A percentile compares a stretch with the other conserved stretches of the same genome.
These are phyloP conservation scores for Quadroppia sp. DNA, from an alignment of 2,888 invertebrate genomes.

Conservation along the genomic window DNA sequence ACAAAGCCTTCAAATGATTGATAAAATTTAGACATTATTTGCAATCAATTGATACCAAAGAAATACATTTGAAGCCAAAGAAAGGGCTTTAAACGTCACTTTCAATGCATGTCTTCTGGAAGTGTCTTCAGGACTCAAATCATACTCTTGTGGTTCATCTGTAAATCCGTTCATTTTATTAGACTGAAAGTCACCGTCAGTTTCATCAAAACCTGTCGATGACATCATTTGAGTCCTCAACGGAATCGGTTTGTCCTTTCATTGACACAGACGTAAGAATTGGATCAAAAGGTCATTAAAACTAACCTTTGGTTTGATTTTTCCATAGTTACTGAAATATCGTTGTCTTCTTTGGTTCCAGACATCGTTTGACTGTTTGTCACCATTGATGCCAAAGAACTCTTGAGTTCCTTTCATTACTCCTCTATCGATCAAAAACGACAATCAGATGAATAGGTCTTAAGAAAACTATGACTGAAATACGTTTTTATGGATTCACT, in stretches of 20 bases:
- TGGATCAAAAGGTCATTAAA: not conserved
- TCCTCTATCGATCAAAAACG: not conserved
- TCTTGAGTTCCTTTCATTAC: conserved; percentile 2
- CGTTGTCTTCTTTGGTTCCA: conserved; percentile 76
- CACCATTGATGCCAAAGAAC: conserved; percentile 71
- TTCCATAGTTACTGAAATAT: conserved; percentile 65
- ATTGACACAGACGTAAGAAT: not conserved
- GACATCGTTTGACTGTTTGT: conserved; percentile 63
- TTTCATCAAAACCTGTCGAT: conserved; percentile 21
- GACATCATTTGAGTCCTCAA: not conserved
- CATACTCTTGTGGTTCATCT: not conserved
- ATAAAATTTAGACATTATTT: no score
- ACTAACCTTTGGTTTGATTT: conserved; percentile 53
- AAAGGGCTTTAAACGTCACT: conserved; percentile 7
- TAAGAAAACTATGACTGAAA: not conserved
- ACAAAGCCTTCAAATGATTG: no score
- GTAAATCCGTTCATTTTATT: not conserved
- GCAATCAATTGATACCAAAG: no score
- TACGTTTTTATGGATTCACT: conserved; percentile 2
- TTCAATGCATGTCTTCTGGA: not conserved
- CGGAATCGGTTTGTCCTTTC: not conserved
- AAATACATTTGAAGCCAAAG: not conserved
- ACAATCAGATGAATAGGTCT: no score
- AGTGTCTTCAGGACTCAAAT: not conserved
- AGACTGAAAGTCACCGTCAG: conserved; percentile 8